phyloP scores from a whole-genome alignment of 1,140 invertebrate genomes.

The Armadillidium nasatum region DNA sequence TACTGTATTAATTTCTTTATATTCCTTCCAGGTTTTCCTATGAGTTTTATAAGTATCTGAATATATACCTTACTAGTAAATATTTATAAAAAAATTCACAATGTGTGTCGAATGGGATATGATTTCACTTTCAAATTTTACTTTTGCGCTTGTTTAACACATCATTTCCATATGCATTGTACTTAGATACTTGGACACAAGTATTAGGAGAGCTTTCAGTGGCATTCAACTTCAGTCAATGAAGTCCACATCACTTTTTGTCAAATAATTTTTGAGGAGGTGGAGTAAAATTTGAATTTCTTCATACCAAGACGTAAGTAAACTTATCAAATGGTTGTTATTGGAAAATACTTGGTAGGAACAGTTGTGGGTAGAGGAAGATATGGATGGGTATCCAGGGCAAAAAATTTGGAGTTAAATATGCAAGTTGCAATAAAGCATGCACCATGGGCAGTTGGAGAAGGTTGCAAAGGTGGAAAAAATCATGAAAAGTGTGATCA shows the following conservation, averaged over 20 bases:
- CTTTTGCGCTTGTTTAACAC: not conserved
- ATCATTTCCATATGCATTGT: not conserved
- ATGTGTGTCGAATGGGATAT: constrained; percentile 7
- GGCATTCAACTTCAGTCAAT: not conserved
- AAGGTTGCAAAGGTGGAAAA: not conserved
- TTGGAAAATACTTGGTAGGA: constrained; percentile 3
- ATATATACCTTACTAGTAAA: not conserved
- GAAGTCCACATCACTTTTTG: not conserved
- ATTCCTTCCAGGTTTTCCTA: too few species aligned
- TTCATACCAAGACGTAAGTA: not conserved
- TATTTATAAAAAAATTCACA: not conserved
- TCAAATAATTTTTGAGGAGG: not conserved
- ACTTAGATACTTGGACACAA: not conserved
- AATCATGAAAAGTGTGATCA: not conserved
- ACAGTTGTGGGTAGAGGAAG: not conserved
- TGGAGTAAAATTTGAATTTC: not conserved
- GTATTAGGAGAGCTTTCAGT: not conserved
- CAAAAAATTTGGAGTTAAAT: not conserved
- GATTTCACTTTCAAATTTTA: not conserved
- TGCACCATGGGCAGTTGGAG: not conserved
- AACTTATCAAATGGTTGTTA: not conserved
- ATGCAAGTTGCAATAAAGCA: not conserved
- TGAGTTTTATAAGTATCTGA: too few species aligned
- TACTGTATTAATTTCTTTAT: too few species aligned
- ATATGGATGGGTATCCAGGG: constrained; percentile 3